Percentiles rank a stretch among this genome's conserved stretches.
Conservation (phyloP, 2,888 invertebrate species). For the Drosophila sordidula region DNA sequence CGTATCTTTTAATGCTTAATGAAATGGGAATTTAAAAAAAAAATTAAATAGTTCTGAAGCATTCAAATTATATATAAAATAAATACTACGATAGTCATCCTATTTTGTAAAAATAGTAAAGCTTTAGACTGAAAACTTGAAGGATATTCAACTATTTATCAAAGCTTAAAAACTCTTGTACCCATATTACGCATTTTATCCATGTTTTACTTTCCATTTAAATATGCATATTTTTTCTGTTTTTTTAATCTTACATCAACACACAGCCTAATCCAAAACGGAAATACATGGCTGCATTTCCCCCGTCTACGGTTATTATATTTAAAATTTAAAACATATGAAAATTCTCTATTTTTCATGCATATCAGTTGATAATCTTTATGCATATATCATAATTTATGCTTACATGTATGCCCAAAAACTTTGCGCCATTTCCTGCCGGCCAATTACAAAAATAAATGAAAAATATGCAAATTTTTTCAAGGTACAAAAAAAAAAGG, state of each 20-base stretch:
- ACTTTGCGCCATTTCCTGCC: constrained; percentile 52
- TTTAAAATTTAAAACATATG: background rate
- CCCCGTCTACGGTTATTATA: background rate
- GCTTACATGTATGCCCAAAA: constrained; percentile 32
- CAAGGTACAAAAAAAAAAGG: constrained; percentile 8
- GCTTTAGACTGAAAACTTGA: too few relatives aligned
- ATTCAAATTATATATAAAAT: too few relatives aligned
- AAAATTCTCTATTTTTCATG: constrained; percentile 4
- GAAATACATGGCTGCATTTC: constrained; percentile 27
- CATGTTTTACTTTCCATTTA: background rate
- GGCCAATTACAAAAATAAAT: constrained; percentile 63
- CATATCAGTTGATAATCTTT: constrained; percentile 42
- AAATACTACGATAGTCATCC: too few relatives aligned
- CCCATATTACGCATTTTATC: too few relatives aligned
- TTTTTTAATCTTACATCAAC: background rate
- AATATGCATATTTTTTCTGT: background rate
- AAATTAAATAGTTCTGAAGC: too few relatives aligned
- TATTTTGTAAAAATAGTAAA: too few relatives aligned
- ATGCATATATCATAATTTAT: constrained; percentile 49
- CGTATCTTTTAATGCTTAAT: too few relatives aligned
- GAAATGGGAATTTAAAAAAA: too few relatives aligned
- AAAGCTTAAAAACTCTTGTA: too few relatives aligned
- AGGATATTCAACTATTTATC: too few relatives aligned
- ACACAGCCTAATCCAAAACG: constrained; percentile 28
- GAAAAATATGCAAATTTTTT: constrained; percentile 65